Evolutionary conservation across 2,888 invertebrate genomes (phyloP).

Genomic region (Plagiodera versicolora): DNA sequence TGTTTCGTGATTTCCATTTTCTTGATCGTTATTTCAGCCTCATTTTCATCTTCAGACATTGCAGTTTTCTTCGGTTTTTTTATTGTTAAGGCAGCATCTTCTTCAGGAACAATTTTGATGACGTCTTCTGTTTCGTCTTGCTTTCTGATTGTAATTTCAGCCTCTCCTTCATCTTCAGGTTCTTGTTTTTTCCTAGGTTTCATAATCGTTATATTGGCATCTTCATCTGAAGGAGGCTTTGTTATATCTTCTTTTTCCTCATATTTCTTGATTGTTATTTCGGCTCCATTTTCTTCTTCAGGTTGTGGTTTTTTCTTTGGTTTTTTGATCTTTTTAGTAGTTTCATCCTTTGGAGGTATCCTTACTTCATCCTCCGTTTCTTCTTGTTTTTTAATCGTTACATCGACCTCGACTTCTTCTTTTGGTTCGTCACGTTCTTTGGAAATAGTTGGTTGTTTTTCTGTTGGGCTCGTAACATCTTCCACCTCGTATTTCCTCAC

Average conservation of each 20-base stretch:
- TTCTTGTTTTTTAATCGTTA: constrained; percentile 36
- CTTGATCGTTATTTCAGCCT: constrained; percentile 39
- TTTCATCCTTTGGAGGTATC: constrained; percentile 45
- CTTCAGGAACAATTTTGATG: constrained; percentile 43
- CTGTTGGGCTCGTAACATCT: constrained; percentile 16
- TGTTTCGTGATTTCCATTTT: constrained; percentile 24
- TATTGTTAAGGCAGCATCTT: constrained; percentile 40
- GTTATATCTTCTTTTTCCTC: constrained; percentile 54
- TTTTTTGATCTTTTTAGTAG: constrained; percentile 40
- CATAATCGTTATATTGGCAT: constrained; percentile 32
- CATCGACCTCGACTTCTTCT: constrained; percentile 39
- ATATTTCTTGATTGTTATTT: constrained; percentile 42
- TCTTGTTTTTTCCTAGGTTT: constrained; percentile 22
- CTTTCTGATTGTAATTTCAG: constrained; percentile 23
- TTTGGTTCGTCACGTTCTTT: background rate
- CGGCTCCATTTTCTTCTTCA: constrained; percentile 29
- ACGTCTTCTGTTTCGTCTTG: constrained; percentile 18
- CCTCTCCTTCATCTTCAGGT: constrained; percentile 29
- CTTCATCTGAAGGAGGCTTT: constrained; percentile 32
- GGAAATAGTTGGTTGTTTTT: too few relatives aligned
- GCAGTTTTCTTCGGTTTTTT: constrained; percentile 31
- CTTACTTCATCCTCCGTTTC: constrained; percentile 34
- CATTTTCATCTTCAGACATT: constrained; percentile 38
- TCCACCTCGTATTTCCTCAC: constrained; percentile 32
- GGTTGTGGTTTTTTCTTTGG: constrained; percentile 37